Evolutionary conservation across 2,113 vertebrate genomes (phyloP), one percentile per base, ranked within the genome.

Genomic region (Circaetus gallicus): DNA sequence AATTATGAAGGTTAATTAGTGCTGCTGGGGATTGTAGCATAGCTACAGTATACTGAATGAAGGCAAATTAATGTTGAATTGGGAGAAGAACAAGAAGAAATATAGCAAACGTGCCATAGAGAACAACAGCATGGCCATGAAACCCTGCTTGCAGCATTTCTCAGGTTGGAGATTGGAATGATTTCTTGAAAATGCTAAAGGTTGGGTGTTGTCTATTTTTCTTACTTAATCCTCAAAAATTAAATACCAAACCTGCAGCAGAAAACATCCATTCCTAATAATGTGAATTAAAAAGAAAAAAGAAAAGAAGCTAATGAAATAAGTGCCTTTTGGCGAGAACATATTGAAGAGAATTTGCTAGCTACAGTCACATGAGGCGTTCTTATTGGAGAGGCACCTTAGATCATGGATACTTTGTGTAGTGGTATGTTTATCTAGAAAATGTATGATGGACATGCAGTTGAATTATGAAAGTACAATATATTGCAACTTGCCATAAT

Each of bases 71-170:
- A 6, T 42, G 76, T 74, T 87, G 93, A 52, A 43, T 21, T 82
- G 66, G 43, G 85, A 83, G 71, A 49, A 31, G 62, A 82, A 26
- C 22, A n/a, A 82, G 94, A 93, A 58, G 55, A 58, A 88, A 95
- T 80, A 50, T 43, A 67, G 76, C 12, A 21, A 91, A 76, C 1
- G 38, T 93, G 84, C 50, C 20, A 10, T 58, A 43, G 91, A 95
- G 94, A 89, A 82, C 77, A 95, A 20, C 74, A 96, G 53, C 84
- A 95, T 69, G 97, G 95, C 96, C 66, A 62, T 93, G 91, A 65
- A 94, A 43, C 34, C 77, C 86, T 95, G 84, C 80, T 85, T 82
- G 77, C 90, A 95, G 94, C 78, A 10, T 63, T 90, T 90, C 82
- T 70, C 72, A 70, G 95, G 96, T 61, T 95, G 92, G 81, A 89